phyloP scores from a whole-genome alignment of 2,888 invertebrate species.

The Xylota segnis region DNA sequence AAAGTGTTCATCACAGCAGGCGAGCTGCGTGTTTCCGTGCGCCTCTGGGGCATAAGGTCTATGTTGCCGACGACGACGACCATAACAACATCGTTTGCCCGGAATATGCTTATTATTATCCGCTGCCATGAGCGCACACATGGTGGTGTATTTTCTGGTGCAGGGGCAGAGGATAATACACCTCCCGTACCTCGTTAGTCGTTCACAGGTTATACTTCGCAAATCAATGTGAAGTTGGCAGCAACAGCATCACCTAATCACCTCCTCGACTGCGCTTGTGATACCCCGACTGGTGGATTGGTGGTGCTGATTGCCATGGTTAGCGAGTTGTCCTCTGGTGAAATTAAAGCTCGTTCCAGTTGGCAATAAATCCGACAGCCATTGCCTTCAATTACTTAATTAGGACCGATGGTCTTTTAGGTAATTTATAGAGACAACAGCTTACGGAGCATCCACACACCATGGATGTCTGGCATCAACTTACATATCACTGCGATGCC shows the following conservation, averaged over 20 bases:
- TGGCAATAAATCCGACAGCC: slow-evolving; percentile 80
- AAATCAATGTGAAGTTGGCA: slow-evolving; percentile 67
- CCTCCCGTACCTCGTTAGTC: slow-evolving; percentile 5
- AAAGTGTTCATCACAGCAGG: slow-evolving; percentile 58
- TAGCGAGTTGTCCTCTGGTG: slow-evolving; percentile 19
- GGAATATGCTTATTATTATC: slow-evolving; percentile 68
- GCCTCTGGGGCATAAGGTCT: slow-evolving; percentile 21
- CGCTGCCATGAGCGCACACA: slow-evolving; percentile 32
- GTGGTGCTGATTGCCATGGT: slow-evolving; percentile 38
- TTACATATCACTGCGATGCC: slow-evolving; percentile 51
- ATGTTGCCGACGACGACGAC: slow-evolving; percentile 24
- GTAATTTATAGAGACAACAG: slow-evolving; percentile 79
- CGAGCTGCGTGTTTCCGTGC: slow-evolving; percentile 60
- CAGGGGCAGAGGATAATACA: slow-evolving; percentile 20
- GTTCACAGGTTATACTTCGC: slow-evolving; percentile 45
- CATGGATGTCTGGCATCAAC: slow-evolving; percentile 51
- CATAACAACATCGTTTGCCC: slow-evolving; percentile 60
- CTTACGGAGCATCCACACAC: slow-evolving; percentile 47
- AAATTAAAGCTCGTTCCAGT: slow-evolving; percentile 47
- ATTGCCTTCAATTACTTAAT: slow-evolving; percentile 82
- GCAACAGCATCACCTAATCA: slow-evolving; percentile 59
- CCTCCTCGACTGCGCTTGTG: slow-evolving; percentile 32
- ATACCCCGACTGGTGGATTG: neutral
- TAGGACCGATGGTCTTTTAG: slow-evolving; percentile 81
- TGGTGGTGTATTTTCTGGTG: neutral